Conservation (phyloP, 2,113 vertebrate species). For the Poeciliopsis prolifica region DNA sequence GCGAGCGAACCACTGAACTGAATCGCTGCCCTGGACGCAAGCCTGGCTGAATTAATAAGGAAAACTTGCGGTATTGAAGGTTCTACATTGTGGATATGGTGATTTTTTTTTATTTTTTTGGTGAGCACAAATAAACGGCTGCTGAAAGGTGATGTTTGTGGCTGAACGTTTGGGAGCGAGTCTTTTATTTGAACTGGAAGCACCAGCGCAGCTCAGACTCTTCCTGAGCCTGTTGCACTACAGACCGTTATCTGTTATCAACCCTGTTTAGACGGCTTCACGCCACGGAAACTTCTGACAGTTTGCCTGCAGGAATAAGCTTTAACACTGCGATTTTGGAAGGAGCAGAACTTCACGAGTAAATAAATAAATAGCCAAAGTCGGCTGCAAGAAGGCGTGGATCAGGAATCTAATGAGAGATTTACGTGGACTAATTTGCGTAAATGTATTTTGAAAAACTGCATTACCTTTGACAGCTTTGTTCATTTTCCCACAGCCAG, state of each 20-base stretch:
- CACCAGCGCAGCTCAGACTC: neutral
- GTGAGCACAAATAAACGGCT: neutral
- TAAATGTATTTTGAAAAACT: neutral
- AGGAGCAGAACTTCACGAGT: too few species aligned
- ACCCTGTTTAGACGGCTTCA: neutral
- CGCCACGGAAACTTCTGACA: neutral
- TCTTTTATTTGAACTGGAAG: neutral
- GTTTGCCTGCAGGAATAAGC: neutral
- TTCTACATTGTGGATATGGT: neutral
- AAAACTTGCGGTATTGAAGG: slow-evolving; percentile 10
- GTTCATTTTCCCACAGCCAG: neutral
- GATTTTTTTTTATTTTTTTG: neutral
- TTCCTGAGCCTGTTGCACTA: neutral
- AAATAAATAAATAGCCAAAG: too few species aligned
- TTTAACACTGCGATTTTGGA: too few species aligned
- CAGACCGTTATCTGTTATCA: neutral
- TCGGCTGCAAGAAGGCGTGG: neutral
- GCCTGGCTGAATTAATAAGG: slow-evolving; percentile 45
- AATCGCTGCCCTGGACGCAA: slow-evolving; percentile 26
- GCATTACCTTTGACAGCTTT: neutral
- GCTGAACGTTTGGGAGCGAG: neutral
- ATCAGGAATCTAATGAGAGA: neutral
- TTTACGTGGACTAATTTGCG: neutral
- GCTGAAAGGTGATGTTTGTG: slow-evolving; percentile 2
- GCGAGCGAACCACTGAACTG: slow-evolving; percentile 22